Base-by-base conservation (phyloP, 2,888 invertebrate species). In the Ornithoptera priamus region DNA sequence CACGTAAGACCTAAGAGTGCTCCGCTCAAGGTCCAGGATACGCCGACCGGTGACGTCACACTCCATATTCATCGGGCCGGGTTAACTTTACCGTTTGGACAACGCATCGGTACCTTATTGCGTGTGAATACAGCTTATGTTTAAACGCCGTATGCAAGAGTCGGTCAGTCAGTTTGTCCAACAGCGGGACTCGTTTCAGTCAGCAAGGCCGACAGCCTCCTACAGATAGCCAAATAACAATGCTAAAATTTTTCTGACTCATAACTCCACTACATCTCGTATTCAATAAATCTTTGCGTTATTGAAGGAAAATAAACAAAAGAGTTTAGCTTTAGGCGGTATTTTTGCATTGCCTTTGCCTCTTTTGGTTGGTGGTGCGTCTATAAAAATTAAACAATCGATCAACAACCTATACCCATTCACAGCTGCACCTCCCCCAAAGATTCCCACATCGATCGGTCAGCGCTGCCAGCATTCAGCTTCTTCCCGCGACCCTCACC, bases 151-250 rank as follows among this genome's bases (percentile, higher is more conserved):
- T 65, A 39, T 62, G 53, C 4, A 36, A 24, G 10, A 58, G 59
- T 65, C 64, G 15, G 8, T 22, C 67, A 57, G n/a, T 17, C 22
- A 57, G 65, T 46, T 63, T 57, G n/a, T 22, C 5, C 62, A 69
- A 61, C 46, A 69, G 71, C 71, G 71, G 75, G 75, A 70, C 75
- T 74, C 69, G 65, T 70, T 71, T 71, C 69, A 68, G 73, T 72
- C 68, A 64, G 77, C 89, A 89, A 90, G 90, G 90, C 80, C 84
- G 73, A 73, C 88, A 76, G 75, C 88, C 84, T 85, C 89, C 89
- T 83, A 89, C 90, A 75, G 80, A 74, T 73, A 75, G 74, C 85
- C 86, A 86, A 84, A 85, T 80, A 78, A 78, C 75, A 79, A 85
- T 85, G 85, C 76, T 81, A 85, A 75, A 70, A 68, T 80, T 82